Evolutionary conservation across 2,113 vertebrate genomes (phyloP), one percentile per base, ranked within the genome.

Genomic region (Dicerorhinus sumatrensis): DNA sequence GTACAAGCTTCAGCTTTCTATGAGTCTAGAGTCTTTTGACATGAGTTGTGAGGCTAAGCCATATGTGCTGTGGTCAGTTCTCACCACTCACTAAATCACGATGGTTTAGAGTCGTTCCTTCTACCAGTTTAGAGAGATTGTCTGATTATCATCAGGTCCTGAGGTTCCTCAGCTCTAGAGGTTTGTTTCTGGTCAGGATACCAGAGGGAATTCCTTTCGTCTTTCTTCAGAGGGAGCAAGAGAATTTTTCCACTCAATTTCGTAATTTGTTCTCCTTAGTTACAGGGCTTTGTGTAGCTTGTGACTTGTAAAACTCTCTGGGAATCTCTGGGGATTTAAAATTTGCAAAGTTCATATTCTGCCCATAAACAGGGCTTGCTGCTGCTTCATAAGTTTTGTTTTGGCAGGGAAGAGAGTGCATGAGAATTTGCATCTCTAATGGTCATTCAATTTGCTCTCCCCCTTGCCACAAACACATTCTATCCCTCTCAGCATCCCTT

Each of bases 261-360:
- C 69, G 42, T 94, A 95, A 96, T 97, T 97, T 97, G 21, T 8
- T 89, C 85, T 97, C 87, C 96, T 98, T 97, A 97, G 36, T 91
- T 77, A 16, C 31, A 87, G 48, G 54, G n/a, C 10, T 76, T 85
- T 84, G 14, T 51, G 27, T 67, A 77, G 36, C 10, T 3, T 2
- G 6, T 60, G 25, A 73, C 29, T 73, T 73, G 16, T 27, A n/a
- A 83, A 91, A 88, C 9, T 18, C 13, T 69, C n/a, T 80, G 18
- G 21, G 21, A 65, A 14, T 60, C 92, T 90, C 42, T 36, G 16
- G 72, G 73, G 94, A 51, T 42, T 81, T 80, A 63, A 42, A 33
- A 62, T 4, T 51, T 60, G 2, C 39, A 77, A 20, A 83, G n/a
- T 79, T 84, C 51, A 75, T 84, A 33, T 63, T 23, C 18, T 56